phyloP scores from a whole-genome alignment of 2,113 vertebrate species.

The Mustelus asterias region DNA sequence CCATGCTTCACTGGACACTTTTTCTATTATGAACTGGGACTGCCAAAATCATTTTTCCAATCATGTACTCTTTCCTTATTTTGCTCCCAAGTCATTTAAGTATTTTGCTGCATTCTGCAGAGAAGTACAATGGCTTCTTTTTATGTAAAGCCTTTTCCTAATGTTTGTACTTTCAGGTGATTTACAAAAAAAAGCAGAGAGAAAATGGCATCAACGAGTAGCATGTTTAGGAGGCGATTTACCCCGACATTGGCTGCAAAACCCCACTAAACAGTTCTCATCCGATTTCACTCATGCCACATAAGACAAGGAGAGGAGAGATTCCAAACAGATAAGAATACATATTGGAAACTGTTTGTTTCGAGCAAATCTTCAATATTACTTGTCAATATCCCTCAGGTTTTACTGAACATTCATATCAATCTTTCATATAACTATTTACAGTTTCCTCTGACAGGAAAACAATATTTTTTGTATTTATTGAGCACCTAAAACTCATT shows the following conservation, averaged over 20 bases:
- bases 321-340: too few relatives aligned
- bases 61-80: neutral
- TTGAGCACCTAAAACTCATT: neutral
- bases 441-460: too few relatives aligned
- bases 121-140: neutral
- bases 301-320: too few relatives aligned
- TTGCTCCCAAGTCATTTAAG: neutral
- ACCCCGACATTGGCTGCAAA: neutral
- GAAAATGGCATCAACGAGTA: neutral
- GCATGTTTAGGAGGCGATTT: neutral
- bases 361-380: too few relatives aligned
- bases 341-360: too few relatives aligned
- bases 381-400: too few relatives aligned
- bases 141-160: neutral
- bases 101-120: neutral
- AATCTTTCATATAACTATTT: too few relatives aligned
- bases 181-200: neutral
- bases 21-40: neutral
- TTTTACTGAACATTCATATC: too few relatives aligned
- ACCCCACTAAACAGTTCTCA: too few relatives aligned
- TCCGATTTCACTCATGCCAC: too few relatives aligned
- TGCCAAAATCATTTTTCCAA: neutral
- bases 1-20: neutral
- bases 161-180: neutral
- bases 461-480: neutral